Base-by-base conservation (phyloP, 92 coral and sea anemone genomes). In the Zoanthus sansibaricus region DNA sequence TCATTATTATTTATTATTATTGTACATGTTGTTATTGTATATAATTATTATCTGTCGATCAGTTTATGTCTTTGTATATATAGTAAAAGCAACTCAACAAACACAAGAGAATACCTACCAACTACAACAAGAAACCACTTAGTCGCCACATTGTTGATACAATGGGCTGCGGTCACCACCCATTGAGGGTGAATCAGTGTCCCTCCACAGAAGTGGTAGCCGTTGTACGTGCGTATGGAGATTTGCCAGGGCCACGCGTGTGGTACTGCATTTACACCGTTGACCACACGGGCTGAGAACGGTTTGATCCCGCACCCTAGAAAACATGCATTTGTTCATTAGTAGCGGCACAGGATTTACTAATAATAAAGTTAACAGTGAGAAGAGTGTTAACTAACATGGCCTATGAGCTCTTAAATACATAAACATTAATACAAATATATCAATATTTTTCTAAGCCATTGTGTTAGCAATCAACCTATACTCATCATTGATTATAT, bases 231-330 rank as follows among this genome's bases (percentile, higher is more conserved):
- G 9, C 97, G 97, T 16, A 94, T 89, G 51, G 97, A 92, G 18
- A 90, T 87, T 51, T 84, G 94, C 97, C 97, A 94, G 55, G 95
- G 97, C 97, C 97, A 94, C 25, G 97, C 79, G 70, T 94, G 80
- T 0, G 97, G 92, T 20, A 79, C 66, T 30, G 97, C 97, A 13
- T 94, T 88, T n/a, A 89, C 67, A 11, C 97, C 97, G 21, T 93
- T 93, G 11, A 94, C 93, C 12, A 94, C 91, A 20, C 97, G 97
- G 5, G 93, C 78, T 74, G 85, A 82, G 67, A 54, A 31, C 1
- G 92, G 93, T 52, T 93, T 94, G 70, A 66, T 86, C 5, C 97
- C 97, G 82, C 97, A 94, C 32, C 86, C 87, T 90, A n/a, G 30
- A 20, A 62, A 15, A 16, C 6, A 62, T 62, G 10, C n/a, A 7